A percentile compares a stretch with the other conserved stretches of the same genome.
phyloP scores from a whole-genome alignment of 1,140 invertebrate genomes.

The Pseudomyrmex pallidus region DNA sequence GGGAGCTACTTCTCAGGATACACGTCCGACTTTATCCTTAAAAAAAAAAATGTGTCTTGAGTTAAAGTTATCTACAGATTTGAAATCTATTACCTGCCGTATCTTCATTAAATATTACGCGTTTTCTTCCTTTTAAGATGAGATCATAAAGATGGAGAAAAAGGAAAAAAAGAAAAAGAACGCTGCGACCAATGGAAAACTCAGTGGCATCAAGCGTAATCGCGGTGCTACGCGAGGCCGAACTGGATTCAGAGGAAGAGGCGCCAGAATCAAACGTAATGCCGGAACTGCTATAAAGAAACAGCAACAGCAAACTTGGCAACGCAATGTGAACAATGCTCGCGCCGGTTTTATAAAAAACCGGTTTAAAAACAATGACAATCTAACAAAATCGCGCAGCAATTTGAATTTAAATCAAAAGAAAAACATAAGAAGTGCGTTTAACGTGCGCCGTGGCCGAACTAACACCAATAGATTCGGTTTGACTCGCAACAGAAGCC shows the following conservation, averaged over 20 bases:
- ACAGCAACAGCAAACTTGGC: slow-evolving; percentile 62
- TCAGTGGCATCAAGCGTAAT: slow-evolving; percentile 58
- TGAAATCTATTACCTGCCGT: slow-evolving; percentile 30
- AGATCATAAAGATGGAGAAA: slow-evolving; percentile 85
- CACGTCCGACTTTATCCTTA: too few species aligned
- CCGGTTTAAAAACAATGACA: slow-evolving; percentile 75
- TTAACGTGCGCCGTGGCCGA: slow-evolving; percentile 70
- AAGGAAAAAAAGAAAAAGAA: slow-evolving; percentile 83
- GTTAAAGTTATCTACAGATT: slow-evolving; percentile 63
- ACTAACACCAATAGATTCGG: slow-evolving; percentile 66
- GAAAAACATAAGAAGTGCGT: slow-evolving; percentile 63
- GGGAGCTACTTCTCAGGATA: not conserved
- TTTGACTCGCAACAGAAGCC: slow-evolving; percentile 77
- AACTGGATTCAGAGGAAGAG: slow-evolving; percentile 65
- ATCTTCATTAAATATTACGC: slow-evolving; percentile 77
- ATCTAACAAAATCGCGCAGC: slow-evolving; percentile 73
- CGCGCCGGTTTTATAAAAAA: slow-evolving; percentile 78
- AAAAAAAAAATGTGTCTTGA: slow-evolving; percentile 18
- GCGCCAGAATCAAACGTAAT: slow-evolving; percentile 64
- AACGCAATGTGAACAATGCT: slow-evolving; percentile 50
- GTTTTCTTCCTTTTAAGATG: slow-evolving; percentile 85
- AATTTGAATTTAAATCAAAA: slow-evolving; percentile 73
- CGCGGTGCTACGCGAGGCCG: slow-evolving; percentile 62
- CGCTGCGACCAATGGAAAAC: slow-evolving; percentile 71
- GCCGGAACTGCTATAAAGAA: slow-evolving; percentile 59